Evolutionary conservation across 1,140 invertebrate genomes (phyloP).

Genomic region (Drosophila seguyi): DNA sequence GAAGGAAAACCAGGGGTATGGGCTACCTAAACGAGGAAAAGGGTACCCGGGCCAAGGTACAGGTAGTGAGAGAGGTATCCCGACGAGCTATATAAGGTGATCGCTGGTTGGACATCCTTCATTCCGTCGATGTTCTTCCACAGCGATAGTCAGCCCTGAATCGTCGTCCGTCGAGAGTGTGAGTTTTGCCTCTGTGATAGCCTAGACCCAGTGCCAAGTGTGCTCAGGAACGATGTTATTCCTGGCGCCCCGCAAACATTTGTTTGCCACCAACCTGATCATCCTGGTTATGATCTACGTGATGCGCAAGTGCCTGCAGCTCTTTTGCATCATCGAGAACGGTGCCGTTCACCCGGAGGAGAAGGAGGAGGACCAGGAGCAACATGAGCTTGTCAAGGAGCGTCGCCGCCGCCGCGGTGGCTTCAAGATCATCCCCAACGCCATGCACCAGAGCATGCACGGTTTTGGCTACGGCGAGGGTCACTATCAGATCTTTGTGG

Average conservation of each 20-base stretch:
- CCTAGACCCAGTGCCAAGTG: slow-evolving; percentile 48
- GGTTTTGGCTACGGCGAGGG: slow-evolving; percentile 80
- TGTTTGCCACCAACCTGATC: slow-evolving; percentile 74
- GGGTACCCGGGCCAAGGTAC: not conserved
- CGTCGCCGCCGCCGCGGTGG: slow-evolving; percentile 48
- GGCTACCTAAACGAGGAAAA: slow-evolving; percentile 24
- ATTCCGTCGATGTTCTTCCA: slow-evolving; percentile 58
- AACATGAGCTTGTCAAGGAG: slow-evolving; percentile 24
- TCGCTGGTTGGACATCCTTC: slow-evolving; percentile 26
- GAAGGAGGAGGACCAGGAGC: slow-evolving; percentile 1
- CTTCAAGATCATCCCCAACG: slow-evolving; percentile 69
- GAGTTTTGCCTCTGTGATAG: slow-evolving; percentile 65
- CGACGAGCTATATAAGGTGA: slow-evolving; percentile 38
- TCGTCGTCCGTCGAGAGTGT: slow-evolving; percentile 16
- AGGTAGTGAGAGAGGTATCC: not conserved
- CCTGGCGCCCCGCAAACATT: slow-evolving; percentile 77
- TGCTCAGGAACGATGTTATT: slow-evolving; percentile 64
- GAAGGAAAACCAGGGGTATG: slow-evolving; percentile 19
- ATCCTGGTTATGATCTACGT: slow-evolving; percentile 74
- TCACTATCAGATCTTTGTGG: slow-evolving; percentile 80
- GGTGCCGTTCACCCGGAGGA: slow-evolving; percentile 41
- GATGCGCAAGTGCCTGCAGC: slow-evolving; percentile 72
- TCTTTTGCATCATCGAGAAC: slow-evolving; percentile 79
- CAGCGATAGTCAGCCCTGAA: slow-evolving; percentile 37
- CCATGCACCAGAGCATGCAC: slow-evolving; percentile 76